Conservation (phyloP, 53 echinoderm and acorn worm genomes). For the Stichopus horrens region DNA sequence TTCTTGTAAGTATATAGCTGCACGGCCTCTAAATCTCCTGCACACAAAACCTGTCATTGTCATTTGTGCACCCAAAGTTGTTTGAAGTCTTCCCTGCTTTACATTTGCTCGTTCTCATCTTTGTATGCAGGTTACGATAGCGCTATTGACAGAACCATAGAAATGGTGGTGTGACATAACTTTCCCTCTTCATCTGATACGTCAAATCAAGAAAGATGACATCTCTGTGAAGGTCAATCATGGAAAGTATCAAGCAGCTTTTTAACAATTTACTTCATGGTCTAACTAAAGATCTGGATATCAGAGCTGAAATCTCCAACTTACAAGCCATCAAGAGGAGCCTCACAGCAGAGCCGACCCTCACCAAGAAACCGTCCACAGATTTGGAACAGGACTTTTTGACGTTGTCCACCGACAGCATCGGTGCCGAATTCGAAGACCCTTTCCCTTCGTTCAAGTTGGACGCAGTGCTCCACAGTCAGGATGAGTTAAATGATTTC, state of each 20-base stretch:
- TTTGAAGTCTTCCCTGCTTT: too few relatives aligned
- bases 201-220: background rate
- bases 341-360: background rate
- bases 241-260: constrained; percentile 41
- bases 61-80: too few relatives aligned
- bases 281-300: background rate
- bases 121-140: too few relatives aligned
- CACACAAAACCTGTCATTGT: too few relatives aligned
- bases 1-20: too few relatives aligned
- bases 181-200: background rate
- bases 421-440: constrained; percentile 54
- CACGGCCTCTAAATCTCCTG: too few relatives aligned
- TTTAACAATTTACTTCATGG: background rate
- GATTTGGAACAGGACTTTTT: constrained; percentile 70
- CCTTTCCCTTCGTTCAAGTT: constrained; percentile 78
- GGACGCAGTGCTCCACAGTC: constrained; percentile 55
- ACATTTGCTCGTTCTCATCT: too few relatives aligned
- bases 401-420: constrained; percentile 47
- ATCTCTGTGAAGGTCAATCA: background rate
- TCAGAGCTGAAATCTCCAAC: background rate
- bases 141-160: background rate
- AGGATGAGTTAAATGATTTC: constrained; percentile 75
- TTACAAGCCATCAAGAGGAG: constrained; percentile 21
- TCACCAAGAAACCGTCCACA: background rate
- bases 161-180: background rate